Base-by-base conservation (phyloP, 2,113 vertebrate genomes). In the Ochotona curzoniae region DNA sequence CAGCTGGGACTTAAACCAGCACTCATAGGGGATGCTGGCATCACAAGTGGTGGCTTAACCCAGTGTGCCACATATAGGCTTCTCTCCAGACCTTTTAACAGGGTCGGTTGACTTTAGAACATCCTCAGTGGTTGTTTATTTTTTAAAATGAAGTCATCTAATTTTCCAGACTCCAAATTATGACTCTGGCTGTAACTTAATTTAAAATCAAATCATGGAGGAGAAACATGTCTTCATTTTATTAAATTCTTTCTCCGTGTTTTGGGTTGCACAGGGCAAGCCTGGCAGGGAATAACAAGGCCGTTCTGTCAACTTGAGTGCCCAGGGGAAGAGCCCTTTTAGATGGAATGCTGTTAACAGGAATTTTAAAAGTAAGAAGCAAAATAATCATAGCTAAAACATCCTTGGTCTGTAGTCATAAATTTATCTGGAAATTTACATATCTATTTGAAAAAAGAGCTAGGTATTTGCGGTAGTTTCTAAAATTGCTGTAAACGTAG, bases 131-230 rank as follows among this genome's bases (percentile, higher is more conserved):
- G 8, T 54, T 70, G 26, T 87, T 94, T 73, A 71, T 78, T 96
- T 95, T 93, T 83, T 44, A 44, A 57, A 93, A 92, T 89, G 86
- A 93, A 5, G 15, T 71, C 87, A 80, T 86, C 49, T 82, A 49
- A 95, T 83, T 94, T 95, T 92, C 21, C 8, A 67, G 30, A 75
- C 61, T 87, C 76, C 86, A 88, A 93, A 87, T 90, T 66, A 93
- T 92, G 86, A 63, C 44, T 93, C 94, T 89, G 71, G 38, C 87
- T 93, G 74, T 86, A 89, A 86, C 51, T 93, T 87, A 90, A 93
- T 93, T 96, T 93, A 92, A 89, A 95, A 84, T 94, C 60, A 90
- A 51, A 61, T 17, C 67, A 87, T 93, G 64, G 51, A 84, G 57
- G 80, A 67, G 74, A 91, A 89, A 81, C 14, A 64, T 78, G 11